Percentiles rank a stretch among this genome's conserved stretches.
phyloP scores from a whole-genome alignment of 2,888 invertebrate genomes.

The Watsonalla cultraria region DNA sequence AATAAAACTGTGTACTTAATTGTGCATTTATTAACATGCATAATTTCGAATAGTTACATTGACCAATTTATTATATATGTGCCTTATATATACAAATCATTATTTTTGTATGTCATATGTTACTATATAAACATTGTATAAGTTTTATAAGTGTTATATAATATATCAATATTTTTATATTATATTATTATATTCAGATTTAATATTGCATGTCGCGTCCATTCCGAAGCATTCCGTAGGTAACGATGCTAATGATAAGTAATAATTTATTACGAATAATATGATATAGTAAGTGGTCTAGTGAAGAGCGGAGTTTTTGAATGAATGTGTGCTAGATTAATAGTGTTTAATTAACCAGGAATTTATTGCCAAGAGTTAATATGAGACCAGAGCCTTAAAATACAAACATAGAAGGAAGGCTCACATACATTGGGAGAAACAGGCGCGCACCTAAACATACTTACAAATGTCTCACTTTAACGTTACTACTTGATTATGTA shows the following conservation, averaged over 20 bases:
- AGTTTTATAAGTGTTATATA: not conserved
- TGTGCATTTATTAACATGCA: slow-evolving; percentile 23
- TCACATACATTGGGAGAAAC: no score
- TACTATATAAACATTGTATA: slow-evolving; percentile 5
- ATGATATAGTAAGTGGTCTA: not conserved
- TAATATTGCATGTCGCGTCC: slow-evolving; percentile 5
- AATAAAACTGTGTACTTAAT: slow-evolving; percentile 27
- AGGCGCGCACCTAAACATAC: no score
- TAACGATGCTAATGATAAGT: not conserved
- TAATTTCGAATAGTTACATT: not conserved
- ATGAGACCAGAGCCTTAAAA: no score
- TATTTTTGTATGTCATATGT: not conserved
- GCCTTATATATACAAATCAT: not conserved
- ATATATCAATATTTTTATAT: slow-evolving; percentile 2
- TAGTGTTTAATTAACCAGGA: no score
- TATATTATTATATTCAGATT: not conserved
- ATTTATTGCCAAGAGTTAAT: no score
- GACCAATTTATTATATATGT: not conserved
- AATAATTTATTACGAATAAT: not conserved
- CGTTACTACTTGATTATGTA: no score
- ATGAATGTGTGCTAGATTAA: no score
- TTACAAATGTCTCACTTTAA: no score
- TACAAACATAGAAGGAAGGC: no score
- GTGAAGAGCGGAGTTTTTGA: not conserved
- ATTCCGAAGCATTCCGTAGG: slow-evolving; percentile 4